phyloP scores from a whole-genome alignment of 1,140 invertebrate genomes.

The Hylyphantes graminicola region DNA sequence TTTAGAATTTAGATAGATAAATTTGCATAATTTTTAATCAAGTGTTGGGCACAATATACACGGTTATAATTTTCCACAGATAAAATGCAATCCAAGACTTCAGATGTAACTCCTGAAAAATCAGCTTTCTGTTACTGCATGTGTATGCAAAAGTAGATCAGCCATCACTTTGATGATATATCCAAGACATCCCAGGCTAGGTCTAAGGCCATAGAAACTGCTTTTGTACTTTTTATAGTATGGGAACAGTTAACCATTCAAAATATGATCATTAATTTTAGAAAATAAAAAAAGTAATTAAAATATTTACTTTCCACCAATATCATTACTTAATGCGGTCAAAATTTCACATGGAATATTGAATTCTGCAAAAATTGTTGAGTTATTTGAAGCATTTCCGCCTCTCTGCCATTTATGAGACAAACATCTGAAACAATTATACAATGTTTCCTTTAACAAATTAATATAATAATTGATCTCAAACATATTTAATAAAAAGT shows the following conservation, averaged over 20 bases:
- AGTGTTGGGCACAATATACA: too few relatives aligned
- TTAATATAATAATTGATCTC: background rate
- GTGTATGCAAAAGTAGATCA: too few relatives aligned
- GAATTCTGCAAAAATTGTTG: conserved; percentile 74
- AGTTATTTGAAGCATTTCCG: conserved; percentile 78
- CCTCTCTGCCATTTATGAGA: conserved; percentile 75
- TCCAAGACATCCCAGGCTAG: too few relatives aligned
- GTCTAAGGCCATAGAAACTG: background rate
- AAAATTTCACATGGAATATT: conserved; percentile 74
- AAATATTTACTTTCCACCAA: conserved; percentile 61
- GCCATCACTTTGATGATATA: too few relatives aligned
- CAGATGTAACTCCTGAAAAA: too few relatives aligned
- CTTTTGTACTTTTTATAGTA: background rate
- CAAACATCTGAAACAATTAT: conserved; percentile 69
- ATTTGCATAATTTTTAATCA: too few relatives aligned
- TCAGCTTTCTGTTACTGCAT: too few relatives aligned
- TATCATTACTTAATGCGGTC: conserved; percentile 68
- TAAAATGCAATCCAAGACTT: too few relatives aligned
- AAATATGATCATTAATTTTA: background rate
- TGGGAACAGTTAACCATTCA: background rate
- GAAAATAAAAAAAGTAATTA: background rate
- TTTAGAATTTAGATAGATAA: too few relatives aligned
- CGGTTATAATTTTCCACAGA: too few relatives aligned
- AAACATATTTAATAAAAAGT: background rate
- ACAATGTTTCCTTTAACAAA: background rate